Base-by-base conservation (phyloP, 1,140 invertebrate genomes). In the Dysdera silvatica region DNA sequence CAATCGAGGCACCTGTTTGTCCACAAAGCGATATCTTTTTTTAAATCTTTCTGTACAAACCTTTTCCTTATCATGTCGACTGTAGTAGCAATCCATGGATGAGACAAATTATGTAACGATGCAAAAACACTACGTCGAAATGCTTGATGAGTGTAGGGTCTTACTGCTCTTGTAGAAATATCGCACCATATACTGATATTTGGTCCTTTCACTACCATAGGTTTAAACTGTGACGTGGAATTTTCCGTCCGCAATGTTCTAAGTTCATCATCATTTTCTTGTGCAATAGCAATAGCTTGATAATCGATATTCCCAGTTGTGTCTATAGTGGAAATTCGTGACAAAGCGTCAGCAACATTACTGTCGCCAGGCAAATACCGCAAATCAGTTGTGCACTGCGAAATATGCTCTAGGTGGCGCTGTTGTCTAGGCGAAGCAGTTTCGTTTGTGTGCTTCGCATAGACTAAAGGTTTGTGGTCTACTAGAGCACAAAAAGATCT, bases 361-460 rank as follows among this genome's bases (percentile, higher is more conserved):
- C 79, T 79, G 4, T 72, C 65, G 16, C 78, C 76, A 3, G 67
- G 16, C n/a, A 79, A 67, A 63, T 77, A 71, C 16, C 61, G 35
- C 31, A 78, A 74, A 26, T 75, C 65, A 0, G 72, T 74, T 0
- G 73, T 72, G 59, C 73, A 77, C 65, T 76, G 74, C 0, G 69
- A 62, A 8, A 79, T 75, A 26, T 63, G 74, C 55, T 77, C 71
- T 0, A 78, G 56, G 12, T 78, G 71, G 6, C 67, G 45, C 1
- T 64, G 12, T 37, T 74, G 66, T 14, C 67, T 10, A 7, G 72
- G 65, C 32, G 67, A 61, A 23, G 58, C 47, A 52, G 41, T 35
- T 10, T 71, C 71, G 14, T 43, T 55, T 47, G 58, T 20, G 14
- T 6, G 20, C 40, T 72, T 67, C 10, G 70, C 71, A 52, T 28